Conservation (phyloP, 2,797 vertebrate species). For the Eptatretus atami region DNA sequence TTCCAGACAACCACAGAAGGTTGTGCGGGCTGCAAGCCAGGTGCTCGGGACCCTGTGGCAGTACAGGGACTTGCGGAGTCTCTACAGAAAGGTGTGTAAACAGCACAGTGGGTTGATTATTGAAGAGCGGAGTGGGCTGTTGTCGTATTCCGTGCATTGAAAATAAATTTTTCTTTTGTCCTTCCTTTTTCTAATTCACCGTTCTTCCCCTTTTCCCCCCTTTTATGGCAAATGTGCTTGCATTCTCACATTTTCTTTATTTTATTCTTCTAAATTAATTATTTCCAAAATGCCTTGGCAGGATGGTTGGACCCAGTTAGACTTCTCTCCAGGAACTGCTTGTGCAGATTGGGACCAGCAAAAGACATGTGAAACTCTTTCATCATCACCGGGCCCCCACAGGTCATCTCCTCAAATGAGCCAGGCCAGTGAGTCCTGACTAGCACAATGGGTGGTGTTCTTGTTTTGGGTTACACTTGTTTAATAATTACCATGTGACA, state of each 20-base stretch:
- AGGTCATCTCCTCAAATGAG: background rate
- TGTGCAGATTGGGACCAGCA: constrained; percentile 4
- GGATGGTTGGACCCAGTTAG: constrained; percentile 1
- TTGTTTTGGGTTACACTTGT: too few species aligned
- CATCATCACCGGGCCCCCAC: background rate
- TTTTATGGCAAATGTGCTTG: too few species aligned
- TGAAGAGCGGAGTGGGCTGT: too few species aligned
- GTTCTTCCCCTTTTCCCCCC: too few species aligned
- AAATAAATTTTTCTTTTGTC: too few species aligned
- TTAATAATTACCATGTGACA: too few species aligned
- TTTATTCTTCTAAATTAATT: too few species aligned
- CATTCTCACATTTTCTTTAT: too few species aligned
- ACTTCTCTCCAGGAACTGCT: constrained; percentile 3
- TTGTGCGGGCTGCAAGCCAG: constrained; percentile 94
- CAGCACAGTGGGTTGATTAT: background rate
- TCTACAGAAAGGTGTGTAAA: constrained; percentile 88
- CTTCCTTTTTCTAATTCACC: too few species aligned
- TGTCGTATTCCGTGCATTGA: too few species aligned
- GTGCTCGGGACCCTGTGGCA: constrained; percentile 99
- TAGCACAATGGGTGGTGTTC: too few species aligned
- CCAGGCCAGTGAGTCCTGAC: too few species aligned
- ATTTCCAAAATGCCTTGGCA: background rate
- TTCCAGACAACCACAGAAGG: constrained; percentile 71
- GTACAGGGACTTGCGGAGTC: constrained; percentile 87
- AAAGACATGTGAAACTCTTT: constrained; percentile 3